A percentile compares a stretch with the other conserved stretches of the same genome.
phyloP scores from a whole-genome alignment of 2,888 invertebrate species.

The Blastobasis adustella region DNA sequence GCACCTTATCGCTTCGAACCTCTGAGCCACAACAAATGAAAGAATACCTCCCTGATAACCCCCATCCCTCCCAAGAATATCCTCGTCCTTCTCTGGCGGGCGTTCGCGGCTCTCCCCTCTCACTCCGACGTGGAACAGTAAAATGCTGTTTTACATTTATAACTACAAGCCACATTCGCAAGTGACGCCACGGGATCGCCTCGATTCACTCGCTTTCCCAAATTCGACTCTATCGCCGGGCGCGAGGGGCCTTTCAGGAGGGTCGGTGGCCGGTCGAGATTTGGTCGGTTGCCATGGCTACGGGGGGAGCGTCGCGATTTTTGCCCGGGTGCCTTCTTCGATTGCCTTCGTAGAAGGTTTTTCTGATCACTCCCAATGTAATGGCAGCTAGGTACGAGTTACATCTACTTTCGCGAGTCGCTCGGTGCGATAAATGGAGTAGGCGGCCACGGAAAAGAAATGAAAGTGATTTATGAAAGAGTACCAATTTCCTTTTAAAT shows the following conservation, averaged over 20 bases:
- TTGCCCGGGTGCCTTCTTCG: conserved; percentile 53
- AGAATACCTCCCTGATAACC: conserved; percentile 38
- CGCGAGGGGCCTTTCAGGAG: conserved; percentile 22
- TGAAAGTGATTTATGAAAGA: no score
- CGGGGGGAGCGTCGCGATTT: conserved; percentile 53
- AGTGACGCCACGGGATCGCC: conserved; percentile 22
- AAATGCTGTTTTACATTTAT: conserved; percentile 73
- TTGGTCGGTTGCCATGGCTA: conserved; percentile 41
- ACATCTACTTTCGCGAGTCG: not conserved
- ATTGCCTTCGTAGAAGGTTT: conserved; percentile 45
- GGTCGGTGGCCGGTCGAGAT: conserved; percentile 10
- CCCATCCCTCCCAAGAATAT: conserved; percentile 17
- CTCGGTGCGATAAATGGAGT: no score
- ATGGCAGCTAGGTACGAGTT: conserved; percentile 11
- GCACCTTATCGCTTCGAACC: conserved; percentile 54
- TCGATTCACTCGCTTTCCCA: conserved; percentile 5
- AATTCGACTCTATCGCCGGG: conserved; percentile 21
- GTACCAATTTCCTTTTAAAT: no score
- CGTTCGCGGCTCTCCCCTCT: conserved; percentile 18
- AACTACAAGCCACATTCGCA: conserved; percentile 59
- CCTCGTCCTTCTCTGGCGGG: conserved; percentile 18
- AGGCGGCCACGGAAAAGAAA: no score
- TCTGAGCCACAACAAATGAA: conserved; percentile 57
- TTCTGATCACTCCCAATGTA: conserved; percentile 38
- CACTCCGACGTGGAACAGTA: conserved; percentile 38